Evolutionary conservation across 1,140 invertebrate species (phyloP), one percentile per base, ranked within the genome.

Genomic region (Antheraea mylitta): DNA sequence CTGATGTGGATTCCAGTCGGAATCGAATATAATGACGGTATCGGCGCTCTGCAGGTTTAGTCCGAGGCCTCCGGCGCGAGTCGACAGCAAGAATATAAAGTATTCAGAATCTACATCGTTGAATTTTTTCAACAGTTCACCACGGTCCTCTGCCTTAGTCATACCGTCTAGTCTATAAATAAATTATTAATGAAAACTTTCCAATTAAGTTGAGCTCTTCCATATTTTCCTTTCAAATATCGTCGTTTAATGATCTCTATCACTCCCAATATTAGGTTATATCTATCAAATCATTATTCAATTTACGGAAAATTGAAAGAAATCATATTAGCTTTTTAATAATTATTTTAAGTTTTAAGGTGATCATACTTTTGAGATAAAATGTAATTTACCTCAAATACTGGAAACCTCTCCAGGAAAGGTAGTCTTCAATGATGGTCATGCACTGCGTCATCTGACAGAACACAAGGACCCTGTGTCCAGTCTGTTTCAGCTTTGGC

Each of bases 401-500:
- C 75, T 93, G 94, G 83, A 96, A 97, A 77, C 96, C 95, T 79
- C 97, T 95, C 95, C 96, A 99, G 58, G 96, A 95, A 36, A 99
- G 94, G 89, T 99, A 99, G 92, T 99, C 99, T 88, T 99, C 99
- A 94, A 99, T 98, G 75, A 99, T 99, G 36, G 97, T 99, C 98
- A 99, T 99, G 19, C 99, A 94, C 79, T 98, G 97, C 0, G 99
- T 99, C 99, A 99, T 99, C 94, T 99, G 99, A 95, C 98, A 99
- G 93, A 99, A 99, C 42, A 99, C 95, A 66, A 99, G 93, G 3
- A 99, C 97, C 70, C 98, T 94, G 93, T 99, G 99, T 71, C 96
- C 96, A 0, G 96, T 97, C 5, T 94, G 93, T 83, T 98, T 98
- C 61, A 99, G 87, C 92, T 99, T 99, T 0, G 99, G 99, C 76